These are phyloP conservation scores for Campoplex capitator DNA, from an alignment of 2,888 invertebrate species.

Conservation along the genomic window DNA sequence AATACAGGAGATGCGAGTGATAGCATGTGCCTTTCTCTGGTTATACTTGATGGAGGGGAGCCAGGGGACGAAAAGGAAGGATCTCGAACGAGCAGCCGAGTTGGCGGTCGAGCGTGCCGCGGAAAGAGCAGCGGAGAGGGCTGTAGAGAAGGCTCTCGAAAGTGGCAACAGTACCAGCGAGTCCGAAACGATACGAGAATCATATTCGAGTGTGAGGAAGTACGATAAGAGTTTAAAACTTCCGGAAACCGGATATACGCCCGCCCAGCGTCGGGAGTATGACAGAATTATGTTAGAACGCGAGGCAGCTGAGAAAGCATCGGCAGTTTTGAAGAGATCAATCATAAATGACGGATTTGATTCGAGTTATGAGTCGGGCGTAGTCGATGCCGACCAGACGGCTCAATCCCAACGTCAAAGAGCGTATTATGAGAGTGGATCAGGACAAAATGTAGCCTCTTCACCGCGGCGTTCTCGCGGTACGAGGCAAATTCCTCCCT, in stretches of 20 bases:
- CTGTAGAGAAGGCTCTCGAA: constrained; percentile 81
- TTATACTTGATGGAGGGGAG: constrained; percentile 65
- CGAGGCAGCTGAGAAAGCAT: constrained; percentile 69
- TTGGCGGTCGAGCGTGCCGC: constrained; percentile 82
- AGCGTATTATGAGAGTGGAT: constrained; percentile 13
- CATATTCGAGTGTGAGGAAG: constrained; percentile 78
- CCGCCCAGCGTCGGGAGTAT: constrained; percentile 64
- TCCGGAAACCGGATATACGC: constrained; percentile 69
- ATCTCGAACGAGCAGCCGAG: constrained; percentile 81
- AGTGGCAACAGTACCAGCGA: constrained; percentile 79
- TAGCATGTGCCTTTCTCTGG: constrained; percentile 71
- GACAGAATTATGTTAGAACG: constrained; percentile 66
- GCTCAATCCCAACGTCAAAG: constrained; percentile 40
- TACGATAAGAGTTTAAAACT: constrained; percentile 67
- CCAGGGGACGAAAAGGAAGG: constrained; percentile 70
- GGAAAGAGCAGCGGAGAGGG: constrained; percentile 81
- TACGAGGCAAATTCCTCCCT: constrained; percentile 46
- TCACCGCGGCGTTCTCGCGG: constrained; percentile 7
- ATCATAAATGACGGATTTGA: constrained; percentile 38
- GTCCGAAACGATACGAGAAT: constrained; percentile 78
- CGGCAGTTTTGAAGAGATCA: constrained; percentile 63
- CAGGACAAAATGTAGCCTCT: constrained; percentile 10
- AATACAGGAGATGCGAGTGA: constrained; percentile 63
- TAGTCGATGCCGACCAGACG: constrained; percentile 17
- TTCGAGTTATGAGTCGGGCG: constrained; percentile 2